Base-by-base conservation (phyloP, 2,888 invertebrate genomes). In the Xylota segnis region DNA sequence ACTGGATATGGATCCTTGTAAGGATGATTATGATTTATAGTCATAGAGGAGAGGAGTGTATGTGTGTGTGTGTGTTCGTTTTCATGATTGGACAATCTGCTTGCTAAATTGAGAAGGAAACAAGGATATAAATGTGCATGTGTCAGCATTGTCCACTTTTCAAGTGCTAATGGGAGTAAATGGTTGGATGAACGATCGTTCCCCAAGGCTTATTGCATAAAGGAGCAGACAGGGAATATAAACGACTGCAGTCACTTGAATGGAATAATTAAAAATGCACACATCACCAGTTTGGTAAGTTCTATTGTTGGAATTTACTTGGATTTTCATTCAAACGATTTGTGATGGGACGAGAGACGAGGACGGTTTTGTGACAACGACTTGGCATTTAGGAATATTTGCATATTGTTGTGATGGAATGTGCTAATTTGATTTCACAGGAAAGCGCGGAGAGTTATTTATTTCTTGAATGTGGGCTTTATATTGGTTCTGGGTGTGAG, bases 11-110 rank as follows among this genome's bases (percentile, higher is more conserved):
- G 58, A 79, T 58, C 65, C 58, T 47, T 59, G 50, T 29, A 72
- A 47, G 72, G 54, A 63, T 75, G 75, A 52, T 75, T 81, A 84
- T 84, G 84, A 84, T 81, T 84, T 84, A 84, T 81, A 34, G 40
- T 66, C 5, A 14, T 14, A 16, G 27, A 40, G 10, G 23, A 50
- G 34, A 27, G 16, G 4, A n/a, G 18, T 23, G 40, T 14, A 16
- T 40, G 32, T 56, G 54, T 61, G 47, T 47, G 50, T 40, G 32
- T 56, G 54, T 61, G 47, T 47, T 43, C 45, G 4, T 72, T 78
- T 56, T 59, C 40, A 61, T 78, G 47, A 58, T 58, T 58, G 56
- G 54, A 66, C 56, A 66, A 65, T 74, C 63, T 72, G 71, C 50
- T 66, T 72, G 71, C 50, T 66, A 61, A 78, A 72, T 66, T 63